Base-by-base conservation (phyloP, 2,888 invertebrate species). In the Yponomeuta evonymella region DNA sequence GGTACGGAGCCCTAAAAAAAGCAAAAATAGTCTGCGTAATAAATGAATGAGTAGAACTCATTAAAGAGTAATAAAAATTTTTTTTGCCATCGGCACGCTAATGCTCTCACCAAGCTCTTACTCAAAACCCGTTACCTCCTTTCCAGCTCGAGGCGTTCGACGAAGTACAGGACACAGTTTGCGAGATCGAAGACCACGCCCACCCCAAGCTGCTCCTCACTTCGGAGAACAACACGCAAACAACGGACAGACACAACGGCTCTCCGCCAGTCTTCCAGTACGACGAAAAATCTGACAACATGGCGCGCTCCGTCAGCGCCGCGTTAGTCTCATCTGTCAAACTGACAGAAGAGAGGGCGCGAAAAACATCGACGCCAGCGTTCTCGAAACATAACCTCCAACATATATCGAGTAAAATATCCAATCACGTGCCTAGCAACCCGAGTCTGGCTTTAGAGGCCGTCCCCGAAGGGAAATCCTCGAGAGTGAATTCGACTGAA, bases 261-360 rank as follows among this genome's bases (percentile, higher is more conserved):
- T 89, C 90, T 0, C 90, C 90, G 0, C 86, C 88, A 0, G 83
- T 86, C 8, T 81, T 83, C 76, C 86, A 87, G 68, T 82, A 86
- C 72, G 86, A 86, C 65, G 85, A 86, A 2, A 74, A 76, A 15
- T 76, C 73, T 5, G 69, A 69, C 36, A 87, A 88, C 69, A 95
- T 95, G 80, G 93, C 93, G 0, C 83, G 95, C 73, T 96, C 96
- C 72, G 95, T 94, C 12, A 96, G 96, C 70, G 96, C 96, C 43
- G 95, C 94, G 0, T 94, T 94, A 48, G 93, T 96, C 15, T 93
- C 94, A 73, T 93, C 93, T 48, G 36, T 74, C 2, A 76, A 79
- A 2, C 83, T 70, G 30, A 48, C 43, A 77, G 73, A 87, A 77
- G 74, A 81, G 75, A 74, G 93, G 79, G 76, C 79, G 58, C 75